Evolutionary conservation across 1,140 invertebrate species (phyloP).

Genomic region (Aphaenogaster rudis): DNA sequence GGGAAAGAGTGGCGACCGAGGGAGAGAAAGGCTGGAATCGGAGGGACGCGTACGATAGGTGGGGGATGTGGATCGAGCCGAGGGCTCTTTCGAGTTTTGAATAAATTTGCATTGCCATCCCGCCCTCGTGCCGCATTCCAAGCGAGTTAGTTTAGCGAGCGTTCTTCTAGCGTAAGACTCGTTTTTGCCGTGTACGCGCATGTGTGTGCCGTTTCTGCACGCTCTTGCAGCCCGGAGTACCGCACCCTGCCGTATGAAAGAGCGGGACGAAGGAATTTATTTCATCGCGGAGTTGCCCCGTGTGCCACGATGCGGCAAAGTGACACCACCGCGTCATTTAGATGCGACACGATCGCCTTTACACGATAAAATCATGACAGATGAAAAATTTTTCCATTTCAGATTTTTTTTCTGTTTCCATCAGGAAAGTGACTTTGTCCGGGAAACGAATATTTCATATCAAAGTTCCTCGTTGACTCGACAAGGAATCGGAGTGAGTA

Average conservation of each 20-base stretch:
- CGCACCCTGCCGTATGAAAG: background rate
- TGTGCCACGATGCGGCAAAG: background rate
- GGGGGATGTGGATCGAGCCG: constrained; percentile 48
- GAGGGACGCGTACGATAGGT: background rate
- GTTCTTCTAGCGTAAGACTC: constrained; percentile 64
- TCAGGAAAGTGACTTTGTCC: background rate
- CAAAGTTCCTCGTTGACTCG: background rate
- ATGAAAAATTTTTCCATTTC: background rate
- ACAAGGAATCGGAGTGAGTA: background rate
- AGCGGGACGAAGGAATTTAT: background rate
- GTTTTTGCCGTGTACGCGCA: constrained; percentile 44
- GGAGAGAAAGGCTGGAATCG: constrained; percentile 22
- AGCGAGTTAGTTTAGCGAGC: constrained; percentile 66
- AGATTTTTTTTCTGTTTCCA: background rate
- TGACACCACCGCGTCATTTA: background rate
- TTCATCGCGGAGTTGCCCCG: background rate
- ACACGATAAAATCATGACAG: background rate
- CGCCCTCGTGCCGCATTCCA: constrained; percentile 68
- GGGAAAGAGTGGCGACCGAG: constrained; percentile 2
- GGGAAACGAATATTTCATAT: background rate
- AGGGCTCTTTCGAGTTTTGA: constrained; percentile 68
- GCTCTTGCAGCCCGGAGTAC: background rate
- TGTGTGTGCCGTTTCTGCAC: constrained; percentile 26
- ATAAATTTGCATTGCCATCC: constrained; percentile 72
- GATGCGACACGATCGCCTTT: background rate